Base-by-base conservation (phyloP, 1,140 invertebrate genomes). In the Orius insidiosus region DNA sequence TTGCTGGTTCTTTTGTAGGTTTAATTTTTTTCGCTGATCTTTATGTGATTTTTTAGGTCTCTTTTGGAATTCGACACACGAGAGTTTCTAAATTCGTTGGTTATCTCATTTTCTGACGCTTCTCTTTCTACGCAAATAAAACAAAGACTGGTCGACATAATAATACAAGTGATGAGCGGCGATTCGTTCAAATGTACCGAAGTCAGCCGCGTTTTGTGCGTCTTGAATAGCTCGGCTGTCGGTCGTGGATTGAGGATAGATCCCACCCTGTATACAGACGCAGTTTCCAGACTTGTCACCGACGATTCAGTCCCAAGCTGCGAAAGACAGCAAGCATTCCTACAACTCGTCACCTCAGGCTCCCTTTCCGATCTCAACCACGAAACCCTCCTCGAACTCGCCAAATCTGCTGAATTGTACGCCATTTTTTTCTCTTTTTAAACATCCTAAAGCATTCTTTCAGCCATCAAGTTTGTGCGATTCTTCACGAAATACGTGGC, bases 81-180 rank as follows among this genome's bases (percentile, higher is more conserved):
- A 43, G 88, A 92, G 57, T 92, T 92, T 56, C 65, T 95, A 2
- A 92, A 95, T 62, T 88, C 89, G 2, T 68, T 92, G 16, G 74
- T 83, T 10, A 68, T 92, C 58, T 85, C 85, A 34, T 90, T 90
- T 68, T 81, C 85, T 57, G 85, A 89, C 57, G 71, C 75, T 13
- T 80, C 84, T 56, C 67, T 82, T 60, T 78, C 80, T 1, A 60
- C 74, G 19, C 69, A 76, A 11, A 77, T 84, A 55, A 69, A 81
- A 46, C 85, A 89, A 56, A 61, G 80, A 51, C 68, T 89, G 16
- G 75, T 88, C 30, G 79, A 87, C 58, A 83, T 89, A 57, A 63
- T 90, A 18, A 61, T 87, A 10, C 73, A 75, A 58, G 75, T 88
- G 24, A 72, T 80, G 33, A 72, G 79, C 30, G 65, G 71, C 48